Percentiles rank a stretch among this genome's conserved stretches.
These are phyloP conservation scores for Remorina albescens DNA, from an alignment of 2,797 vertebrate genomes.

Conservation along the genomic window DNA sequence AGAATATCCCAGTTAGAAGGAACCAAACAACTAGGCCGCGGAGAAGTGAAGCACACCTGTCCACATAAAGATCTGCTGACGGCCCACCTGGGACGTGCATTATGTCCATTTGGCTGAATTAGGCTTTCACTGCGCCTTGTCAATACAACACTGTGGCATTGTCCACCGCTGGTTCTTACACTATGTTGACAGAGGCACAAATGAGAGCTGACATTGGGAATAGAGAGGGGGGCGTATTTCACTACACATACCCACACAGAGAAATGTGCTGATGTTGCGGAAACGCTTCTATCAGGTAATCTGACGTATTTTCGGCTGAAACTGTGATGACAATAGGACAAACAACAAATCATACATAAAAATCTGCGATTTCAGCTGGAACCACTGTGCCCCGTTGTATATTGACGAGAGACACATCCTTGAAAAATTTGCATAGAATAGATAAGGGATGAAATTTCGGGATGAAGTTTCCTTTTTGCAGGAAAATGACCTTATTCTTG, in stretches of 20 bases:
- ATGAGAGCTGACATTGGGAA: constrained; percentile 72
- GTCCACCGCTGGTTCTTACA: constrained; percentile 59
- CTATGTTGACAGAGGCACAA: constrained; percentile 71
- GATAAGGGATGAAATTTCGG: constrained; percentile 14
- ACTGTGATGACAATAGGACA: constrained; percentile 32
- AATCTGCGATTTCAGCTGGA: constrained; percentile 54
- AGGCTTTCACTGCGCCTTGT: constrained; percentile 66
- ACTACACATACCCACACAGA: constrained; percentile 51
- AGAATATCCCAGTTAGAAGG: constrained; percentile 50
- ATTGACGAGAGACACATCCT: constrained; percentile 10
- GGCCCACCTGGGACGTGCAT: constrained; percentile 71
- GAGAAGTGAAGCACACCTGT: constrained; percentile 62
- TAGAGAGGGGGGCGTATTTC: constrained; percentile 61
- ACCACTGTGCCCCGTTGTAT: constrained; percentile 9
- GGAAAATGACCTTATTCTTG: neutral
- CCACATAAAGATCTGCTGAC: constrained; percentile 72
- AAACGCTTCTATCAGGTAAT: constrained; percentile 65
- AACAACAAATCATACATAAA: constrained; percentile 26
- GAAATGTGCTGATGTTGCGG: constrained; percentile 76
- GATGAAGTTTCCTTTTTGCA: neutral
- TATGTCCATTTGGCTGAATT: constrained; percentile 74
- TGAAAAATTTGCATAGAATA: constrained; percentile 10
- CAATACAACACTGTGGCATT: constrained; percentile 63
- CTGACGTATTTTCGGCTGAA: constrained; percentile 42
- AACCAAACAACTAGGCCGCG: constrained; percentile 38